Conservation (phyloP, 1,140 invertebrate species). For the Oppia nitens region DNA sequence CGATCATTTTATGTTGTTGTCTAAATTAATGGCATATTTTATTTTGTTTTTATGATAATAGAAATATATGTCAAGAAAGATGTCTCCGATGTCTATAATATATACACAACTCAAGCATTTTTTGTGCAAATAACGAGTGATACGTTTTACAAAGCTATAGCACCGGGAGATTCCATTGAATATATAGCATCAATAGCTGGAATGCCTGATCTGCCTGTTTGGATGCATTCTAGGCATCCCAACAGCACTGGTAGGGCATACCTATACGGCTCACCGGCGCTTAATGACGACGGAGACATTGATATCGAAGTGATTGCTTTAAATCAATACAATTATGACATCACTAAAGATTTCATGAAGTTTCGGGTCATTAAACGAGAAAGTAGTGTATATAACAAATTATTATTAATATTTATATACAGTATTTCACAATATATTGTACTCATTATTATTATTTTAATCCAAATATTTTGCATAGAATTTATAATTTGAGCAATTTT, state of each 20-base stretch:
- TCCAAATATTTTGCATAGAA: too few species aligned
- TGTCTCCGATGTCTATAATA: not conserved
- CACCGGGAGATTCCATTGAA: slow-evolving; percentile 36
- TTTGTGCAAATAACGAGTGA: slow-evolving; percentile 12
- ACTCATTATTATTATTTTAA: too few species aligned
- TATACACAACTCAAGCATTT: slow-evolving; percentile 19
- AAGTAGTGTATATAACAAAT: slow-evolving; percentile 15
- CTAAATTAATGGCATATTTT: not conserved
- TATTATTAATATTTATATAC: not conserved
- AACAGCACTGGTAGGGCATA: slow-evolving; percentile 11
- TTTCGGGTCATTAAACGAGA: slow-evolving; percentile 13
- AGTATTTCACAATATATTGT: too few species aligned
- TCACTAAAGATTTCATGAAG: slow-evolving; percentile 31
- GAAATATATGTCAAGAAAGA: not conserved
- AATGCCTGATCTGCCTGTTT: slow-evolving; percentile 59
- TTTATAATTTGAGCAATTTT: too few species aligned
- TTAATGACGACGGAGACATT: slow-evolving; percentile 12
- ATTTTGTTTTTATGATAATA: not conserved
- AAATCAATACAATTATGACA: slow-evolving; percentile 57
- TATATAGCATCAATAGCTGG: slow-evolving; percentile 46
- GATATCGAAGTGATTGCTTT: slow-evolving; percentile 42
- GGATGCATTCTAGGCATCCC: slow-evolving; percentile 47
- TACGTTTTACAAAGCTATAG: slow-evolving; percentile 5
- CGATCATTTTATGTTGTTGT: not conserved
- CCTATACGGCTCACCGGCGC: slow-evolving; percentile 19